Percentiles rank a stretch among this genome's conserved stretches.
Conservation (phyloP, 2,888 invertebrate species). For the Capitulum mitella region DNA sequence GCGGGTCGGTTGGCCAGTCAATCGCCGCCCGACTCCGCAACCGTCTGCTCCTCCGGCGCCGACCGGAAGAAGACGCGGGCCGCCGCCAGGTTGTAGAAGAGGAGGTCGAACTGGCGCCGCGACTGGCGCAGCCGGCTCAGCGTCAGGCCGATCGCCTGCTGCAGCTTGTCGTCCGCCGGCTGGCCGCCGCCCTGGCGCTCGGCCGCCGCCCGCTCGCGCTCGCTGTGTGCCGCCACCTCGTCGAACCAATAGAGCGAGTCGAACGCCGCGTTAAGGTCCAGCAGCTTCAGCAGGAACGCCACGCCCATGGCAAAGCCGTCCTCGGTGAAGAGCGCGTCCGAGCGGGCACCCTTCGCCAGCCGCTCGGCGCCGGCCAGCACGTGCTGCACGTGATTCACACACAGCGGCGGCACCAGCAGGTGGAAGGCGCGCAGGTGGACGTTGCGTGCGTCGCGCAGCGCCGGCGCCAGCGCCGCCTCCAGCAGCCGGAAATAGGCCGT, state of each 20-base stretch:
- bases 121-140: slow-evolving; percentile 72
- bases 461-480: slow-evolving; percentile 84
- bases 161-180: slow-evolving; percentile 71
- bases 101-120: slow-evolving; percentile 75
- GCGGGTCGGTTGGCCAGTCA: too few species aligned
- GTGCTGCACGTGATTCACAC: slow-evolving; percentile 90
- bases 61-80: slow-evolving; percentile 80
- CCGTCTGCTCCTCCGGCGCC: not conserved
- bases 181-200: slow-evolving; percentile 31
- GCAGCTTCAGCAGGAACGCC: slow-evolving; percentile 82
- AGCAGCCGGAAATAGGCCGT: slow-evolving; percentile 81
- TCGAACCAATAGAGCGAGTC: slow-evolving; percentile 94
- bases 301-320: slow-evolving; percentile 93
- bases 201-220: slow-evolving; percentile 27
- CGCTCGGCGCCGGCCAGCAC: slow-evolving; percentile 85
- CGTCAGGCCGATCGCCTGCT: slow-evolving; percentile 83
- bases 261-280: slow-evolving; percentile 77
- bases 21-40: not conserved
- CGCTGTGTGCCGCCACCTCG: slow-evolving; percentile 51
- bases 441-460: slow-evolving; percentile 76
- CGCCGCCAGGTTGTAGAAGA: slow-evolving; percentile 86
- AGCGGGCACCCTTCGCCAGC: slow-evolving; percentile 80
- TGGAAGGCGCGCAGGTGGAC: slow-evolving; percentile 85
- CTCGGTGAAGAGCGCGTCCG: slow-evolving; percentile 86
- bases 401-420: slow-evolving; percentile 85